Base-by-base conservation (phyloP, 2,888 invertebrate species). In the Drosophila rellima region DNA sequence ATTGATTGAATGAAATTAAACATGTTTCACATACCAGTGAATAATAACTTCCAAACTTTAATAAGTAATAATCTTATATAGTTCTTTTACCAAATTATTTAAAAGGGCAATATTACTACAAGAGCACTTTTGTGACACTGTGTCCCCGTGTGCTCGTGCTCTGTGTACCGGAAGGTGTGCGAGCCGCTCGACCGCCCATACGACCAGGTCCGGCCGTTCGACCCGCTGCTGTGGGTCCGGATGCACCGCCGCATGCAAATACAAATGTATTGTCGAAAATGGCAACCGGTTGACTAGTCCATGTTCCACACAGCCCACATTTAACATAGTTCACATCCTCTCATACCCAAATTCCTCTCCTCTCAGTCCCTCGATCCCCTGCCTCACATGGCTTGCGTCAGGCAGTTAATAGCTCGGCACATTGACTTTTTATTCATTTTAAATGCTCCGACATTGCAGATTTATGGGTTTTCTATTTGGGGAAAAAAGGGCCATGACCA, bases 401-500 rank as follows among this genome's bases (percentile, higher is more conserved):
- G 85, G 88, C 90, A 88, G 89, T 89, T 89, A 89, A 87, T 87
- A 89, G 90, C 87, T 89, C 82, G 88, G 87, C 88, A 87, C 90
- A 87, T 87, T 89, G 86, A 86, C 90, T 88, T 87, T 86, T 89
- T 88, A 89, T 88, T 89, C 86, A 88, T 86, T 89, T 86, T 83
- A 89, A 89, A 86, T 82, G 89, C 88, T 85, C 83, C 82, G 88
- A 88, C 85, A 82, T 89, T 85, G 78, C 67, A 89, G 80, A 85
- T 85, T 85, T 85, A 85, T 85, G 86, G 86, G 56, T 86, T 89
- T 85, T 88, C 85, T 85, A 85, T 85, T 88, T 85, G 66, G 66
- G 50, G 48, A 45, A 15, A 52, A 71, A 71, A 66, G 64, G 78
- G 63, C 82, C 59, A 74, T 62, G 77, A 62, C 54, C 71, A 70